Conservation (phyloP, 1,140 invertebrate species). For the Zaprionus vittiger region DNA sequence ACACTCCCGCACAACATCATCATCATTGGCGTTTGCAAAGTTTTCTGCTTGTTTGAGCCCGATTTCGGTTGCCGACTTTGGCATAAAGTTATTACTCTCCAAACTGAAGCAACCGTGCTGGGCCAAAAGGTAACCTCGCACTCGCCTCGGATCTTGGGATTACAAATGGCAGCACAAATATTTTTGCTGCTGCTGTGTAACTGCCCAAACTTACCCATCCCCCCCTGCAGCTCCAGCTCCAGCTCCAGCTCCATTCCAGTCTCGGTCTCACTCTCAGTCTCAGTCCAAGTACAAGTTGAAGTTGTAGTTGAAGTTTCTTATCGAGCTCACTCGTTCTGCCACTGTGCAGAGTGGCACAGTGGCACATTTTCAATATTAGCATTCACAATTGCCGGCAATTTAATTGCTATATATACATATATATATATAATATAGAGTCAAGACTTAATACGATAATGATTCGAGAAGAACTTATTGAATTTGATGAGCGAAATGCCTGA, state of each 20-base stretch:
- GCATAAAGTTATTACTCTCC: conserved; percentile 62
- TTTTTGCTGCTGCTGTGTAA: conserved; percentile 49
- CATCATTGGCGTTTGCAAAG: conserved; percentile 71
- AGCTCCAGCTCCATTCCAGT: not conserved
- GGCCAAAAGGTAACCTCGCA: conserved; percentile 52
- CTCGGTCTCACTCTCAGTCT: not conserved
- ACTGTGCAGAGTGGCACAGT: not conserved
- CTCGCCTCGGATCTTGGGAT: conserved; percentile 45
- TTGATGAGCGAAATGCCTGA: no score
- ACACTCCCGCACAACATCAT: conserved; percentile 15
- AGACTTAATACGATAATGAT: no score
- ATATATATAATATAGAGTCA: not conserved
- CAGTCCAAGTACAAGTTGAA: not conserved
- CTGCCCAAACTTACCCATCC: not conserved
- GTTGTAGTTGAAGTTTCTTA: conserved; percentile 1
- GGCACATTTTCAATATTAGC: not conserved
- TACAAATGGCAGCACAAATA: conserved; percentile 66
- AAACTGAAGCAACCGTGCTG: conserved; percentile 13
- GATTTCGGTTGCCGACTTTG: conserved; percentile 65
- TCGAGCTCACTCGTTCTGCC: not conserved
- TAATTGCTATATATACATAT: not conserved
- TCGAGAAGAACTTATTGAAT: no score
- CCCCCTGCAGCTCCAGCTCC: no score
- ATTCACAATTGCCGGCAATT: not conserved
- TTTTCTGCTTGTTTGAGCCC: conserved; percentile 64